Base-by-base conservation (phyloP, 2,113 vertebrate species). In the Corythornis madagascariensis region DNA sequence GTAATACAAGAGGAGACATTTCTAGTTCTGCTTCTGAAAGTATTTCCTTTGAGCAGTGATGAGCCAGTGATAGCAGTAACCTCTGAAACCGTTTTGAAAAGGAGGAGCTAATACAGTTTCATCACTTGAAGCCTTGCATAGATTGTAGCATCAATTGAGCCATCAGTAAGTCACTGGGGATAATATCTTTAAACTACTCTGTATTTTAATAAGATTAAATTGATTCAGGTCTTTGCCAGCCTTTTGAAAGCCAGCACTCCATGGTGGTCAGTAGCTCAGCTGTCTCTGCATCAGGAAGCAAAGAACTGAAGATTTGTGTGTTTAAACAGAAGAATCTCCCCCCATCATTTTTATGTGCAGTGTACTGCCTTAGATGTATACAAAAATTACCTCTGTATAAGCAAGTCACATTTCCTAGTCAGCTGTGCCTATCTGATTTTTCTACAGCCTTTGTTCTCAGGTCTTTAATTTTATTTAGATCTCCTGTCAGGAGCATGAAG, bases 401-500 rank as follows among this genome's bases (percentile, higher is more conserved):
- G 59, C 74, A 63, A 94, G 66, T 72, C 74, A 50, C 45, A 71
- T 43, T 64, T 77, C 70, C 77, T 70, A 65, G 92, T 85, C 84
- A 92, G 59, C 75, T 35, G 21, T 87, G 91, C 60, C 64, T 89
- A 83, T 77, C 56, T 94, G 87, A 73, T 89, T 91, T 95, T 93
- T 79, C 56, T 85, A n/a, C 91, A 89, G 73, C 84, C 92, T 96
- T 95, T 96, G 81, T 92, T 96, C 91, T 85, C 64, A 42, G 56
- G 70, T 88, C 82, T 95, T 94, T 83, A 89, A 89, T 94, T 96
- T 95, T 96, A 89, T 92, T 96, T 95, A 93, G 84, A 89, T 94
- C 88, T 94, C 83, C 80, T 96, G 92, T 93, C 95, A 96, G 88
- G 57, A 76, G 26, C 3, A 3, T 86, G 90, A 94, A 95, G 79